A percentile compares a stretch with the other conserved stretches of the same genome.
Conservation (phyloP, 2,888 invertebrate genomes). For the Eurytoma californica region DNA sequence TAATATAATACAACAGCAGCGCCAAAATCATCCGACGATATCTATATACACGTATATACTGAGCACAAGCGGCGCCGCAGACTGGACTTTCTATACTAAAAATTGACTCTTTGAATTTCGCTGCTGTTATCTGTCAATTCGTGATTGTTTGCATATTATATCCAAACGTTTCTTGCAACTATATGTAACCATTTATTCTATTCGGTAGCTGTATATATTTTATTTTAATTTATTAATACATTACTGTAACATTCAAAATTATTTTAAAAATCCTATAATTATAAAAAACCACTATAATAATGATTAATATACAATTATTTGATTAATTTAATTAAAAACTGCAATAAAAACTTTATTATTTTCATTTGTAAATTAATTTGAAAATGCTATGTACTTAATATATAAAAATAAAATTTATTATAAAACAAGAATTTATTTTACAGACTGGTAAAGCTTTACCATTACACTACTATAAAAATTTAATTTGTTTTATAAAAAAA, state of each 20-base stretch:
- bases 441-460: background rate
- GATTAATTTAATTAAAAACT: background rate
- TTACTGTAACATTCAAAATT: too few relatives aligned
- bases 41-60: background rate
- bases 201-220: too few relatives aligned
- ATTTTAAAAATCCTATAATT: too few relatives aligned
- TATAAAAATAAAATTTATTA: conserved; percentile 24
- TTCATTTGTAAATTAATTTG: background rate
- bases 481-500: conserved; percentile 9
- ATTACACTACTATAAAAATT: background rate
- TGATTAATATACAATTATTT: background rate
- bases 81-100: background rate
- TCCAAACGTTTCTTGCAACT: too few relatives aligned
- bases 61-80: background rate
- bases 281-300: too few relatives aligned
- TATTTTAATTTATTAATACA: too few relatives aligned
- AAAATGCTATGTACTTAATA: background rate
- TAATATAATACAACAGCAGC: conserved; percentile 35
- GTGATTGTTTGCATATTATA: background rate
- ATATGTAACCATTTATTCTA: too few relatives aligned
- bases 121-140: background rate
- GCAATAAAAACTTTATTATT: conserved; percentile 18
- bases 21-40: conserved; percentile 48
- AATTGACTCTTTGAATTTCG: conserved; percentile 36
- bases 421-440: conserved; percentile 1